A percentile compares a stretch with the other conserved stretches of the same genome.
These are phyloP conservation scores for Papilio dardanus DNA, from an alignment of 1,140 invertebrate genomes.

Conservation along the genomic window DNA sequence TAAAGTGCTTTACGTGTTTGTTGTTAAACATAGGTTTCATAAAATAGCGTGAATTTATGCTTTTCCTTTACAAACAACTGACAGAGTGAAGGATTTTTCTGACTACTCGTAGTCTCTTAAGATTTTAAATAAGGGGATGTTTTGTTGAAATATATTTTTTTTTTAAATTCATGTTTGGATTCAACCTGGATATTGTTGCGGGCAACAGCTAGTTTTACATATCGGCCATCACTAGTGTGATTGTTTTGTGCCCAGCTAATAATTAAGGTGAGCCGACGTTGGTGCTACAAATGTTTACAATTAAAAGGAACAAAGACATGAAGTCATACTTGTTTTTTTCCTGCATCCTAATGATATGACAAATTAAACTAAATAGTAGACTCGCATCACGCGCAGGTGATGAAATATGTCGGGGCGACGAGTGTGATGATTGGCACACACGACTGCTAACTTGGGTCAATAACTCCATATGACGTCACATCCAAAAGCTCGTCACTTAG, in stretches of 20 bases:
- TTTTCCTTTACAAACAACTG: no score
- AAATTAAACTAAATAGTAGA: constrained; percentile 31
- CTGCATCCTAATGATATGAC: constrained; percentile 37
- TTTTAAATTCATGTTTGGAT: no score
- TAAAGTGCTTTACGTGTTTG: background rate
- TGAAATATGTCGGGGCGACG: constrained; percentile 14
- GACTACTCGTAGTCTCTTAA: no score
- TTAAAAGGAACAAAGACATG: constrained; percentile 24
- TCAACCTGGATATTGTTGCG: no score
- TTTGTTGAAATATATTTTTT: no score
- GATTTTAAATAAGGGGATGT: no score
- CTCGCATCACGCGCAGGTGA: constrained; percentile 24
- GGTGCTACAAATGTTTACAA: constrained; percentile 22
- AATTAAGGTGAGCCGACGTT: constrained; percentile 1
- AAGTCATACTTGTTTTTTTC: constrained; percentile 39
- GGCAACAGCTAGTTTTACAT: background rate
- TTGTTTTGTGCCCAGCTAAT: background rate
- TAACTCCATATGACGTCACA: constrained; percentile 57
- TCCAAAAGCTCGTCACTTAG: constrained; percentile 56
- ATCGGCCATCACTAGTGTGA: background rate
- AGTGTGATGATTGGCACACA: constrained; percentile 37
- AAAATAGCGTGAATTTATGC: background rate
- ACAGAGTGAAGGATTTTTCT: no score
- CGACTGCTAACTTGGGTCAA: constrained; percentile 49
- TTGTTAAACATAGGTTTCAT: background rate